Evolutionary conservation across 2,888 invertebrate species (phyloP), one percentile per base, ranked within the genome.

Genomic region (Eupelmus urozonus): DNA sequence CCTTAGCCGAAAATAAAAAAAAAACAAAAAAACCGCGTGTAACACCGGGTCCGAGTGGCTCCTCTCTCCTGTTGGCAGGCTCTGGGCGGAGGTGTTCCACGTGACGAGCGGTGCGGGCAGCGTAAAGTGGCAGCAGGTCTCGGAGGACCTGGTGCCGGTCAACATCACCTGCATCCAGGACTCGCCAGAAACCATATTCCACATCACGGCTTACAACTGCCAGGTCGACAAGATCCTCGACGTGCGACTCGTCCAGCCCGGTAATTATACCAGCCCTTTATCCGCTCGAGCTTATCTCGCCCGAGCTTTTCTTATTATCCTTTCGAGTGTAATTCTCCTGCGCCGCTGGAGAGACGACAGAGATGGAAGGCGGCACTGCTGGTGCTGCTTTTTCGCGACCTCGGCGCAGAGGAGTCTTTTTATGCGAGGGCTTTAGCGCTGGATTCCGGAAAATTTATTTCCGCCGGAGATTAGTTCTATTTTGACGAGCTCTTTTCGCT

Each of bases 11-110:
- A n/a, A n/a, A n/a, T n/a, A n/a, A n/a, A n/a, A n/a, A n/a, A n/a
- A n/a, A n/a, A n/a, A n/a, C n/a, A n/a, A n/a, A n/a, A n/a, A n/a
- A n/a, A n/a, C n/a, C n/a, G n/a, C n/a, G n/a, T 45, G 4, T 65
- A 45, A 66, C 40, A 23, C 20, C n/a, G 62, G 9, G 59, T n/a
- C n/a, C 72, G 72, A 67, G 66, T 34, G n/a, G 45, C 55, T 18
- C 51, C n/a, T 34, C 5, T 51, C 40, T 23, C 40, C 13, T 59
- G 34, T 11, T 76, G 92, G 86, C 93, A 96, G 98, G 92, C 92
- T 98, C 89, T 98, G 98, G 98, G 98, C 98, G 84, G 98, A 98
- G 92, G 98, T 98, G 87, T 98, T 98, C 91, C 97, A 98, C 91
- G 98, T 98, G 88, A 97, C 97, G 85, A 96, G 96, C 87, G 96